Evolutionary conservation across 2,797 vertebrate species (phyloP), one percentile per base, ranked within the genome.

Genomic region (Lagodon rhomboides): DNA sequence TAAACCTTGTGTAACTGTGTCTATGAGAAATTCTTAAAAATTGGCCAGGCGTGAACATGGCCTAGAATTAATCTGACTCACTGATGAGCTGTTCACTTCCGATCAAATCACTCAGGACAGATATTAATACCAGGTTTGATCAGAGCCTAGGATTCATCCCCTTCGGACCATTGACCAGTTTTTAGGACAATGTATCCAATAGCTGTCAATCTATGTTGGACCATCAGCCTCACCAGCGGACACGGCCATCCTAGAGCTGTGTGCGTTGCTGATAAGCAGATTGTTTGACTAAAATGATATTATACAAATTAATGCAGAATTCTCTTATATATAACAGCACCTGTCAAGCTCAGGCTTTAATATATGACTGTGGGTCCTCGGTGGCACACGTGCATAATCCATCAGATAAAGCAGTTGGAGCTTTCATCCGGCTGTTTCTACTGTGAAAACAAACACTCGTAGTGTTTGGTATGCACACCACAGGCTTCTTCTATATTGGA

Each of bases 381-480:
- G 58, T 43, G 65, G 12, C 44, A 13, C 60, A 67, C 10, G 10
- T 58, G 50, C 6, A 75, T 47, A 71, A 71, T 53, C 15, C 65
- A 69, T 76, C 51, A 72, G 27, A 51, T 16, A n/a, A 38, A 13
- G 22, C 44, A 6, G 38, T 15, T 50, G 27, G n/a, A 44, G 68
- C 23, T 22, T 0, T 27, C 30, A 1, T 41, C 17, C 2, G 2
- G 17, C 27, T 43, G 60, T 25, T 65, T 17, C 60, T 70, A 62
- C 44, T 58, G 15, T 4, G 49, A 43, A 49, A 49, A 76, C 12
- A 1, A 25, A 51, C 65, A 63, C 34, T 61, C 1, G 8, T 10
- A 20, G 23, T 20, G 27, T 65, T 79, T 73, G 55, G 30, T 68
- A 53, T 78, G 44, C 55, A 41, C 23, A 50, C 44, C 17, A 15